These are phyloP conservation scores for Catharus fuscescens DNA, from an alignment of 2,113 vertebrate species.

Conservation along the genomic window DNA sequence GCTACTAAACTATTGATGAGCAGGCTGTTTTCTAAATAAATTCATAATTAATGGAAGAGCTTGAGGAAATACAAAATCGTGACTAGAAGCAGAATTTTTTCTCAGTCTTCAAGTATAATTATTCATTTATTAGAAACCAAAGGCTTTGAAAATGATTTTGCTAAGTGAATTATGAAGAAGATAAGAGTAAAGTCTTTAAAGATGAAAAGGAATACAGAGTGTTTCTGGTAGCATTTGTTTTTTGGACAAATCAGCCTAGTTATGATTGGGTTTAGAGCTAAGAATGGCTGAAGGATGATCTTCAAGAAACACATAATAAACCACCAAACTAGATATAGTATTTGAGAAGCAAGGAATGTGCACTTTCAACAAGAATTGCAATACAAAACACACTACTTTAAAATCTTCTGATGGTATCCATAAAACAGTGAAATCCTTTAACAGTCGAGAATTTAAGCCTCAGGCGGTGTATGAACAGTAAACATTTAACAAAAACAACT, in stretches of 20 bases:
- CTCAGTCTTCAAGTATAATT: not conserved
- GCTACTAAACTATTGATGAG: constrained; percentile 15
- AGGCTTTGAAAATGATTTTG: not conserved
- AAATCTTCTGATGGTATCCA: not conserved
- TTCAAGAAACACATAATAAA: not conserved
- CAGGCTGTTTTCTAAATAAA: constrained; percentile 44
- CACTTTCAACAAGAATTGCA: not conserved
- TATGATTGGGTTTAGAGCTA: not conserved
- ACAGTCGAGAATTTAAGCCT: constrained; percentile 28
- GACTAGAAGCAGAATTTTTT: not conserved
- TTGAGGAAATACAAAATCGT: constrained; percentile 11
- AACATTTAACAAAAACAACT: not conserved
- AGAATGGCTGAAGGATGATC: not conserved
- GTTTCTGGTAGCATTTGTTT: not conserved
- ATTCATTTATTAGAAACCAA: constrained; percentile 17
- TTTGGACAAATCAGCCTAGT: not conserved
- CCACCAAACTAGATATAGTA: not conserved
- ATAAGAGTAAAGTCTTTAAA: not conserved
- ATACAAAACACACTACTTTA: not conserved
- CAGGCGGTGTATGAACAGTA: not conserved
- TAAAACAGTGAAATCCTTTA: not conserved
- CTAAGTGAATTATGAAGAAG: not conserved
- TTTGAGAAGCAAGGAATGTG: not conserved
- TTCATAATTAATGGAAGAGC: constrained; percentile 22
- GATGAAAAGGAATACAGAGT: not conserved